Evolutionary conservation across 2,113 vertebrate genomes (phyloP), one percentile per base, ranked within the genome.

Genomic region (Dasyornis broadbenti): DNA sequence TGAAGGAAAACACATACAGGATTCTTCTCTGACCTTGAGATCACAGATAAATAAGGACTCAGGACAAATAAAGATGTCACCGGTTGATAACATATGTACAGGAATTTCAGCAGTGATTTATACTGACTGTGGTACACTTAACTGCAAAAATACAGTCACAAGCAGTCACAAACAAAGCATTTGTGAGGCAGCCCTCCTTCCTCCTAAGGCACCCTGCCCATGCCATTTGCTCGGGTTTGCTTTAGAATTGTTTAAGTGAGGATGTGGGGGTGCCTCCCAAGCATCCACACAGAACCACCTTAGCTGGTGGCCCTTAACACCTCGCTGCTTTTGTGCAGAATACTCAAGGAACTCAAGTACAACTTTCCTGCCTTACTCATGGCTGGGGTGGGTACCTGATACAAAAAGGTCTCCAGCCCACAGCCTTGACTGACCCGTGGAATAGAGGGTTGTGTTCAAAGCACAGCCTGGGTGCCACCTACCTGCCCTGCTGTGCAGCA

Each of bases 81-180:
- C 0, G 0, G 37, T 27, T 47, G 68, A 44, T 73, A 65, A 86
- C 4, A 11, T 13, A 54, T 4, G 16, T 30, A 33, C 13, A 37
- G 54, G 64, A 89, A 45, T 66, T 93, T 78, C 69, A 84, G 77
- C 33, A n/a, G 35, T 69, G 31, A 64, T 69, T 94, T 89, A 52
- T 17, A 39, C 21, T 24, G 26, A 28, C 57, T 30, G 24, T 12
- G 6, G 15, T n/a, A 7, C 16, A 54, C 56, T 86, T 60, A 50
- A 49, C 17, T 13, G 13, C 31, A 54, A 76, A 79, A 83, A 52
- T 27, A 27, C 11, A 65, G 50, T 27, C 37, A n/a, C 31, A 39
- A 60, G 35, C 57, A 65, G 50, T 27, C 37, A n/a, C 31, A 39
- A 60, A 33, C 57, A 54, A 45, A 63, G 42, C 17, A 19, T 39